Evolutionary conservation across 2,113 vertebrate genomes (phyloP).

Genomic region (Chionodraco myersi): DNA sequence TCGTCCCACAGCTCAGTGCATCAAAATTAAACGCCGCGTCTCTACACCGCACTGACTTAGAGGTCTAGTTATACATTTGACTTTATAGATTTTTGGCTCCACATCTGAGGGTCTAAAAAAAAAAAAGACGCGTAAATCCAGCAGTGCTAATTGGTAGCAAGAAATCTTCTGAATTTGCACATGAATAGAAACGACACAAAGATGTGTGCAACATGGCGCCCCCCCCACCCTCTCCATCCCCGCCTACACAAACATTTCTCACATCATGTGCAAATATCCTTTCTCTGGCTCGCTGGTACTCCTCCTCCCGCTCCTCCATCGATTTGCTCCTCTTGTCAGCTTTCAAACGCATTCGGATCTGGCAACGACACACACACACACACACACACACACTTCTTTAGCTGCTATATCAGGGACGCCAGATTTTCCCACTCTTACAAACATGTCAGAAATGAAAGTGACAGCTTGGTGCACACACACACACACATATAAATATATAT

Average conservation of each 20-base stretch:
- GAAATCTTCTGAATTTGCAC: slow-evolving; percentile 74
- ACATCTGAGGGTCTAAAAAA: slow-evolving; percentile 21
- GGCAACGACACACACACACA: slow-evolving; percentile 65
- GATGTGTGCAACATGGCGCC: slow-evolving; percentile 70
- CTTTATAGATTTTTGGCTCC: slow-evolving; percentile 13
- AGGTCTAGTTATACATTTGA: slow-evolving; percentile 7
- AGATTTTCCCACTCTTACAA: slow-evolving; percentile 76
- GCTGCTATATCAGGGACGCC: slow-evolving; percentile 69
- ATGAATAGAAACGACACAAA: slow-evolving; percentile 77
- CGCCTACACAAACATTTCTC: slow-evolving; percentile 80
- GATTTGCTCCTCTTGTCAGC: slow-evolving; percentile 92
- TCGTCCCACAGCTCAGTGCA: background rate
- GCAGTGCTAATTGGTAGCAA: slow-evolving; percentile 58
- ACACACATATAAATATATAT: background rate
- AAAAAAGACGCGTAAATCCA: slow-evolving; percentile 61
- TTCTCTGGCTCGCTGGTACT: slow-evolving; percentile 96
- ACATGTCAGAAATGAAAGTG: slow-evolving; percentile 76
- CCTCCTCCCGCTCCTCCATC: slow-evolving; percentile 98
- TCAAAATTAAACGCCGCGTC: background rate
- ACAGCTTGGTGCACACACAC: slow-evolving; percentile 64
- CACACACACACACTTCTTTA: slow-evolving; percentile 48
- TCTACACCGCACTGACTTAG: background rate
- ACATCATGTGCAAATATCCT: slow-evolving; percentile 99
- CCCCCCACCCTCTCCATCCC: slow-evolving; percentile 10
- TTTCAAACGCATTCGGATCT: slow-evolving; percentile 93